These are phyloP conservation scores for Turdus rufiventris DNA, from an alignment of 2,113 vertebrate species.

Conservation along the genomic window DNA sequence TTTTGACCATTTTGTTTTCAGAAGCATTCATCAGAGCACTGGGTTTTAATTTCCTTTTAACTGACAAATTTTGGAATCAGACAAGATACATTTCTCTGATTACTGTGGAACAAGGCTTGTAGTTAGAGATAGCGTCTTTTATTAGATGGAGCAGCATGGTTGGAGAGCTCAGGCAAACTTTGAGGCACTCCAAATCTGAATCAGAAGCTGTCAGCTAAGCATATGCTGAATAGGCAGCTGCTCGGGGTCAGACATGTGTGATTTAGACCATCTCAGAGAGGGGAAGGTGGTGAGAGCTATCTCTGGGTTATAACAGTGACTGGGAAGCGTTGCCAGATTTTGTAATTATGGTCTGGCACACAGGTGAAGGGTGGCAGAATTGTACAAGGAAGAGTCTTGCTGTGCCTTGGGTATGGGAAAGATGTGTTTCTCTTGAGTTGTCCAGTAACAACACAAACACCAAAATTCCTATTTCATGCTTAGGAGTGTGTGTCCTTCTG, in stretches of 20 bases:
- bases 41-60: background rate
- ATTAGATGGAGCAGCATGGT: background rate
- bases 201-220: background rate
- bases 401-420: background rate
- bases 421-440: background rate
- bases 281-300: background rate
- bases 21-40: background rate
- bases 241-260: background rate
- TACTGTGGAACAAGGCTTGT: background rate
- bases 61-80: background rate
- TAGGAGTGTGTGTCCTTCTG: background rate
- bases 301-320: rapidly evolving
- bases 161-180: background rate
- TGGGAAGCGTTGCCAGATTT: background rate
- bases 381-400: background rate
- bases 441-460: background rate
- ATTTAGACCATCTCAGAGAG: background rate
- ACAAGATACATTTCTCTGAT: background rate
- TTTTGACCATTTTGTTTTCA: background rate
- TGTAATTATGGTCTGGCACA: background rate
- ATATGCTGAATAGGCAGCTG: background rate
- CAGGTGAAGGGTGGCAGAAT: background rate
- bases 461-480: background rate
- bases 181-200: background rate
- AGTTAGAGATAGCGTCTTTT: background rate